A percentile compares a stretch with the other conserved stretches of the same genome.
phyloP scores from a whole-genome alignment of 2,888 invertebrate species.

The Mythimna ferrago region DNA sequence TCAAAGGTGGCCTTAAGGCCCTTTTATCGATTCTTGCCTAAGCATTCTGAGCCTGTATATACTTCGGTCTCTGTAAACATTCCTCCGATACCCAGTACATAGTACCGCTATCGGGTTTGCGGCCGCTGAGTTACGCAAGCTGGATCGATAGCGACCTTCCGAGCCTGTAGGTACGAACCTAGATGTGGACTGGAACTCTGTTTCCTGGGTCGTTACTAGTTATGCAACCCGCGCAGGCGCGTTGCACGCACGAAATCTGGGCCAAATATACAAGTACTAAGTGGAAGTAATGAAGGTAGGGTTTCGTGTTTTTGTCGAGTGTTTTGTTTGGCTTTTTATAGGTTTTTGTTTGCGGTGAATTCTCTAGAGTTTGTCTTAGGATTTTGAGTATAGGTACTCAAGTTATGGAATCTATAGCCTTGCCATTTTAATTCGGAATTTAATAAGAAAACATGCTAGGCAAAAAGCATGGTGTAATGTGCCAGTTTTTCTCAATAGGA shows the following conservation, averaged over 20 bases:
- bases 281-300: conserved; percentile 15
- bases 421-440: neutral
- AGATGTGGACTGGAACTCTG: conserved; percentile 52
- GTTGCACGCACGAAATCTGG: conserved; percentile 39
- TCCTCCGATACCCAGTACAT: conserved; percentile 5
- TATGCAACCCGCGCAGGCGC: conserved; percentile 66
- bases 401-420: neutral
- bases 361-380: neutral
- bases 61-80: neutral
- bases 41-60: neutral
- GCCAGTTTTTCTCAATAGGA: neutral
- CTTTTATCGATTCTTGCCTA: neutral
- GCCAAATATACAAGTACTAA: conserved; percentile 54
- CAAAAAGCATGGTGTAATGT: neutral
- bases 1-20: neutral
- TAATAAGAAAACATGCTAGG: too few species aligned
- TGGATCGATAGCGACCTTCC: conserved; percentile 57
- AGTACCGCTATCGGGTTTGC: conserved; percentile 11
- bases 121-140: conserved; percentile 55
- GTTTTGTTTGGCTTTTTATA: neutral
- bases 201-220: conserved; percentile 62
- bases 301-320: neutral
- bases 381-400: neutral
- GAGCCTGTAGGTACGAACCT: conserved; percentile 56
- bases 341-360: neutral